Base-by-base conservation (phyloP, 2,888 invertebrate species). In the Zonitis immaculata region DNA sequence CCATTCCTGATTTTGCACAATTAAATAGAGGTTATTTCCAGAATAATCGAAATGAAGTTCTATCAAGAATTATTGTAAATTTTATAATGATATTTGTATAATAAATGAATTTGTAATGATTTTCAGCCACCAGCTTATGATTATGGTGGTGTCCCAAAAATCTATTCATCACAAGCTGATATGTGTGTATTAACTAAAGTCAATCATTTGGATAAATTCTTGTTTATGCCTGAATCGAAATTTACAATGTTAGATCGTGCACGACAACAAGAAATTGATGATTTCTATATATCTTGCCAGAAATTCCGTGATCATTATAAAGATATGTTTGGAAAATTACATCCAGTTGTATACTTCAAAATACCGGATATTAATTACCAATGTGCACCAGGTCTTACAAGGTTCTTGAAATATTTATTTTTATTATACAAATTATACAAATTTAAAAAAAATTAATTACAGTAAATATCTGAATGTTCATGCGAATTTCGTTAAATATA, bases 301-400 rank as follows among this genome's bases (percentile, higher is more conserved):
- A 73, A 78, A 27, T 82, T 83, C 58, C 76, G 85, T 54, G 81
- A 83, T 64, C 83, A 82, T 66, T 84, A 84, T 66, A 80, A 80
- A 70, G 83, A 84, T 39, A 79, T 79, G 55, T 74, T 80, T 1
- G 81, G 80, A 48, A 54, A 78, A 1, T 64, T 82, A 54, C 84
- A 85, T 70, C 83, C 84, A 0, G 65, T 84, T 42, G 66, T 76
- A 45, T 85, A 80, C 67, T 86, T 85, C 69, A 78, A 76, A 56
- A 74, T 76, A 1, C 69, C 77, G 0, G 72, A 73, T 43, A 81
- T 78, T 61, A 65, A 67, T 59, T 83, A 77, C 67, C 82, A 83
- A 66, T 83, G 83, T 63, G 79, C 83, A 7, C 70, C 77, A 42
- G 80, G 81, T 63, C 80, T 82, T 70, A 80, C 82, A 44, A 70